phyloP scores from a whole-genome alignment of 2,797 vertebrate species.

The Parotocinclus haroldoi region DNA sequence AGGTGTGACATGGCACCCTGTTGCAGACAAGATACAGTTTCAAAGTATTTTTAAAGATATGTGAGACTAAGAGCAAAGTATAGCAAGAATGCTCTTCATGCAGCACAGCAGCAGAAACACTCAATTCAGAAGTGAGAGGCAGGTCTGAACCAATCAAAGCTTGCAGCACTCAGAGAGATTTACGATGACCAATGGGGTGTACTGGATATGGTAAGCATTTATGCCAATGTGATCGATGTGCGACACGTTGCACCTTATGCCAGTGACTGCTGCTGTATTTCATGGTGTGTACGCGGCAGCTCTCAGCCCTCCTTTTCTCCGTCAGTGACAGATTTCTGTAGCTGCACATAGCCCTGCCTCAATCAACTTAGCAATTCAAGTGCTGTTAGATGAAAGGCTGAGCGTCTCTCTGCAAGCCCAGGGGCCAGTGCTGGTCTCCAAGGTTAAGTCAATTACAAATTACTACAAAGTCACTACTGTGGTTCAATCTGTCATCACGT shows the following conservation, averaged over 20 bases:
- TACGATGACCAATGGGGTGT: constrained; percentile 53
- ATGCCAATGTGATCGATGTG: constrained; percentile 55
- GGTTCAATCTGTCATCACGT: constrained; percentile 43
- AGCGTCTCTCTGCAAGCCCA: constrained; percentile 24
- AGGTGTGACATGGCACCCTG: background rate
- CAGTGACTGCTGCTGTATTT: constrained; percentile 51
- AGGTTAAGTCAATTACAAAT: constrained; percentile 48
- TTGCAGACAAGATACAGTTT: background rate
- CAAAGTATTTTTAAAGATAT: constrained; percentile 18
- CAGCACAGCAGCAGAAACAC: constrained; percentile 32
- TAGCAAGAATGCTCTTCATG: constrained; percentile 34
- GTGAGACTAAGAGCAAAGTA: constrained; percentile 1
- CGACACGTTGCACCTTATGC: constrained; percentile 51
- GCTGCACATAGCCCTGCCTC: constrained; percentile 45
- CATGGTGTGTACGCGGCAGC: constrained; percentile 45
- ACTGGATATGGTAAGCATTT: constrained; percentile 54
- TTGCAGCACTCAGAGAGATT: constrained; percentile 48
- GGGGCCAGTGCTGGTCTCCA: constrained; percentile 13
- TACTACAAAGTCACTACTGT: constrained; percentile 31
- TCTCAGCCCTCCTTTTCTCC: constrained; percentile 20
- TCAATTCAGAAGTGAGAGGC: constrained; percentile 36
- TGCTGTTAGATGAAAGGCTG: constrained; percentile 39
- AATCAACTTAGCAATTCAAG: constrained; percentile 49
- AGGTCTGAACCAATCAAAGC: constrained; percentile 51
- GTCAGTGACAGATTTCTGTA: constrained; percentile 53